These are phyloP conservation scores for Carduelis carduelis DNA, from an alignment of 2,797 vertebrate genomes.

Conservation along the genomic window DNA sequence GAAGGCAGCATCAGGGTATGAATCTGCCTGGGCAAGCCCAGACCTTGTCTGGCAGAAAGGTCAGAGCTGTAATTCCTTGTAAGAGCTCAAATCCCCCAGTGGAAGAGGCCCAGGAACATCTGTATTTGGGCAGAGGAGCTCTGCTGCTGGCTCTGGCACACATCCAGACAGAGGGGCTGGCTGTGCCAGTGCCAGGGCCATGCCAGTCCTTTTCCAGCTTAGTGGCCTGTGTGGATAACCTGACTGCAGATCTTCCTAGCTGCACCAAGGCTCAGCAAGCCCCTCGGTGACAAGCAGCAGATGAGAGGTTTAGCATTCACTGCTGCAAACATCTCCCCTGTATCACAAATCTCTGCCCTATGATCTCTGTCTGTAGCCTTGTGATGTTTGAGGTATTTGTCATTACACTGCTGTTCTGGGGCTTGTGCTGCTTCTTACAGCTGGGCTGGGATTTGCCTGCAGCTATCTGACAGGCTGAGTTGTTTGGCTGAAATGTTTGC, in stretches of 20 bases:
- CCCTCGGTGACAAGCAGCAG: not conserved
- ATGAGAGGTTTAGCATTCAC: not conserved
- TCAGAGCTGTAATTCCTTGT: not conserved
- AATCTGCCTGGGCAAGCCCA: not conserved
- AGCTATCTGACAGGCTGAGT: not conserved
- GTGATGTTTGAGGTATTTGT: not conserved
- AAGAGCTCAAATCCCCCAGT: not conserved
- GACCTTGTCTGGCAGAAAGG: not conserved
- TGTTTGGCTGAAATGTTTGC: not conserved
- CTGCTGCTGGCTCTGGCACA: not conserved
- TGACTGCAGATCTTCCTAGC: not conserved
- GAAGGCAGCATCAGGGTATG: not conserved
- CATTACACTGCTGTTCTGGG: not conserved
- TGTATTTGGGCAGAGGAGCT: not conserved
- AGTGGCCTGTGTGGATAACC: not conserved
- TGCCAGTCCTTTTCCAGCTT: not conserved
- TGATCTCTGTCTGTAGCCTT: rapidly evolving
- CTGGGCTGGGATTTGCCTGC: not conserved
- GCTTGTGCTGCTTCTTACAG: rapidly evolving
- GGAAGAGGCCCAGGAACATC: not conserved
- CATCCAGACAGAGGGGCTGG: rapidly evolving
- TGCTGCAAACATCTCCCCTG: not conserved
- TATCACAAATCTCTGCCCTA: not conserved
- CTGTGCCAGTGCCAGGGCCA: not conserved
- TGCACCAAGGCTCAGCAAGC: not conserved